Evolutionary conservation across 2,888 invertebrate genomes (phyloP), one percentile per base, ranked within the genome.

Genomic region (Metalampra italica): DNA sequence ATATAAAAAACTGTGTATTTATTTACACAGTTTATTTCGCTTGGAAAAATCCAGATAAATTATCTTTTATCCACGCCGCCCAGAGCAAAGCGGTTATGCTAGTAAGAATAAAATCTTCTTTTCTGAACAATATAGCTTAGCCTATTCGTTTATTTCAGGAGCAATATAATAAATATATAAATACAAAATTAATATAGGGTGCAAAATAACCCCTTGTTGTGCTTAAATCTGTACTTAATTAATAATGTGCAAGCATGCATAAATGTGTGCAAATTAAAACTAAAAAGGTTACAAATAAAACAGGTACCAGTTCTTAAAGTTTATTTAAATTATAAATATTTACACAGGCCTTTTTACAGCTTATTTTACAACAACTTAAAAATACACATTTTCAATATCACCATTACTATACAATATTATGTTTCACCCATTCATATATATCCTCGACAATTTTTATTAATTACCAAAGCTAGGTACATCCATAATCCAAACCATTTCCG

Each of bases 261-360:
- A 53, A 56, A 44, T 44, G 37, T 54, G 70, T 65, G 66, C 68
- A 58, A 59, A 57, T 58, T 61, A 64, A 51, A 44, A 45, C 47
- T 54, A 57, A 50, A 49, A 66, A 75, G 71, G 62, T 57, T 49
- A 64, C 50, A 66, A 87, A 86, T 85, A 77, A 88, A 88, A 88
- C 83, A 83, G 64, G 50, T 58, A 57, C 54, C 54, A 72, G 64
- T 75, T 76, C 55, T 79, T 71, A 76, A 52, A 57, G 57, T 88
- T 88, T 87, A 84, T 83, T 62, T 66, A 71, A 65, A 69, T 74
- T 70, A 78, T 73, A 77, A 77, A 71, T 73, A 78, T 70, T 75
- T 78, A 84, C 83, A 85, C 68, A 68, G 75, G 75, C 68, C 57
- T 77, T 76, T 78, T 75, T 76, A 82, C 79, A 82, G 69, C 71